A percentile compares a stretch with the other conserved stretches of the same genome.
Conservation (phyloP, 35 echinoderm and acorn worm genomes). For the Nesometra sesokonis region DNA sequence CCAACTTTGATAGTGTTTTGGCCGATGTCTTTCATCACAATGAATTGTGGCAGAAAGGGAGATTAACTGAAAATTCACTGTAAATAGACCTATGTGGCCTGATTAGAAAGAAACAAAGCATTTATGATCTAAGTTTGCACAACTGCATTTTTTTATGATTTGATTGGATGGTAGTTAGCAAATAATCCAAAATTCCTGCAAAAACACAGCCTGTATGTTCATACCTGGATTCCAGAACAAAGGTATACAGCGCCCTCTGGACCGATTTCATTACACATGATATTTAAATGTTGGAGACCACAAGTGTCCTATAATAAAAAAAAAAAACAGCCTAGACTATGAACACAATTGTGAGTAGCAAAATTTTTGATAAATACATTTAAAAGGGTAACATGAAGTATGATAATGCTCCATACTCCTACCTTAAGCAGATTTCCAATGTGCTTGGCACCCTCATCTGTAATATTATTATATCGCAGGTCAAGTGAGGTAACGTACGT, state of each 20-base stretch:
- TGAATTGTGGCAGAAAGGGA: no score
- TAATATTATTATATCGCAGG: constrained; percentile 63
- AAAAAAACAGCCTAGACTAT: no score
- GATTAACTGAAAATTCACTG: no score
- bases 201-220: neutral
- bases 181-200: no score
- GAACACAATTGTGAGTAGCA: neutral
- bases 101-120: no score
- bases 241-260: constrained; percentile 52
- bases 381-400: neutral
- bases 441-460: constrained; percentile 71
- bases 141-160: no score
- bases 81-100: no score
- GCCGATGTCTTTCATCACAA: no score
- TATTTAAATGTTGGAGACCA: constrained; percentile 51
- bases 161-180: no score
- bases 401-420: neutral
- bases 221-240: constrained; percentile 79
- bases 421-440: constrained; percentile 71
- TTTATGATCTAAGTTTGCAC: no score
- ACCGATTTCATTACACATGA: constrained; percentile 83
- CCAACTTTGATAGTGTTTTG: no score
- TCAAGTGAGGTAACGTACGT: constrained; percentile 61
- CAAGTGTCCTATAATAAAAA: constrained; percentile 54
- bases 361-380: neutral